Base-by-base conservation (phyloP, 2,113 vertebrate genomes). In the Rhadina sibilatrix region DNA sequence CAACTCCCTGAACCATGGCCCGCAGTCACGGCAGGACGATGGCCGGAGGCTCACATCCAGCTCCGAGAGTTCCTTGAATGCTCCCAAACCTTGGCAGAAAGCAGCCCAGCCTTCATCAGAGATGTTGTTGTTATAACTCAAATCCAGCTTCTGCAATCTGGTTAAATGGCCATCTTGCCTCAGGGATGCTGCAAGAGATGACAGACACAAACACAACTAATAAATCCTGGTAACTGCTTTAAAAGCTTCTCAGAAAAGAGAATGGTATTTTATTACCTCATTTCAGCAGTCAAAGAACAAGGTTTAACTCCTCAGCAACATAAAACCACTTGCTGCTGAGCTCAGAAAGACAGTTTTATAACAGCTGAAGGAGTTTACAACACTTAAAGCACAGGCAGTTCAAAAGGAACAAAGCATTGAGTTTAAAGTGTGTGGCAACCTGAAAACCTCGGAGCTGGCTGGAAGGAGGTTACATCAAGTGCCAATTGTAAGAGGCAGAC, bases 41-140 rank as follows among this genome's bases (percentile, higher is more conserved):
- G 98, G 99, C 44, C 96, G 96, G 20, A 98, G 98, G 77, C 99
- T 99, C 69, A 99, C 37, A 66, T 99, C 99, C 52, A 99, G 57
- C 47, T 99, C 98, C 1, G 94, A 94, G 86, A 99, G 96, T 2
- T 98, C 98, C 91, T 96, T 96, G 59, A 99, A 97, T 44, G 92
- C 95, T 69, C 75, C 49, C 15, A 98, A 42, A 19, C 92, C 97
- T 16, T 96, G 94, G 30, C 98, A 98, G 93, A 99, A 96, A 7
- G 57, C 25, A 2, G 92, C 61, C 99, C 99, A 99, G 70, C 98
- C 98, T 9, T 95, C 91, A 0, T 98, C 98, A 12, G 96, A 97
- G 20, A 98, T 80, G 5, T 33, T 95, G 77, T 98, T 88, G 3
- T 99, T 99, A 23, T 99, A 99, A 77, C 98, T 99, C 85, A 99